These are phyloP conservation scores for Alloplasta piceator DNA, from an alignment of 2,888 invertebrate genomes.

Conservation along the genomic window DNA sequence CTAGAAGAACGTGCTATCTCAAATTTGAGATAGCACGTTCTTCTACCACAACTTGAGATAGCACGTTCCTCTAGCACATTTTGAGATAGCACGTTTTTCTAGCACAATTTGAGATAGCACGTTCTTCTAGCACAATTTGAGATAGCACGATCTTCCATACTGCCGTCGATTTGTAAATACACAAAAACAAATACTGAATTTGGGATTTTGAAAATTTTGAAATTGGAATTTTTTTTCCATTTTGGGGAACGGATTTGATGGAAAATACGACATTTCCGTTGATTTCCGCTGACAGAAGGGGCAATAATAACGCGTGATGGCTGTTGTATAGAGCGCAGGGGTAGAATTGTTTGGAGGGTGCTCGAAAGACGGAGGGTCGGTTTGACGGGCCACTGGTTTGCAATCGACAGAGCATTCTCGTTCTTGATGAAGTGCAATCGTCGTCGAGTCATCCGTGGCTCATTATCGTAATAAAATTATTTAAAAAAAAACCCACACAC, in stretches of 20 bases:
- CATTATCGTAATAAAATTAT: constrained; percentile 63
- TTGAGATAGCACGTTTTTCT: too few relatives aligned
- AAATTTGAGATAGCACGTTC: too few relatives aligned
- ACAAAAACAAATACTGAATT: too few relatives aligned
- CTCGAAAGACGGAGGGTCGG: constrained; percentile 62
- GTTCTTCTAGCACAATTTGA: too few relatives aligned
- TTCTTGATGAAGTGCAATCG: constrained; percentile 61
- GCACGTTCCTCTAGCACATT: too few relatives aligned
- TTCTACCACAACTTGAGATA: too few relatives aligned
- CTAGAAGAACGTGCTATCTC: too few relatives aligned
- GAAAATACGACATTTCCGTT: constrained; percentile 50
- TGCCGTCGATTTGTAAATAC: too few relatives aligned
- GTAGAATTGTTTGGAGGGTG: constrained; percentile 48
- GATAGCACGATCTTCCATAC: too few relatives aligned
- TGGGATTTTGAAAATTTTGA: too few relatives aligned
- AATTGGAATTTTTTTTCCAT: neutral
- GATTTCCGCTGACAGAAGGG: constrained; percentile 31
- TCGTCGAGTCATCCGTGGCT: constrained; percentile 57
- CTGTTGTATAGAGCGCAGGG: neutral
- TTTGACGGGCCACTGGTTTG: constrained; percentile 72
- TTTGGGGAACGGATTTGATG: constrained; percentile 6
- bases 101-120: too few relatives aligned
- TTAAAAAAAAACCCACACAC: constrained; percentile 7
- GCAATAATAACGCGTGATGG: constrained; percentile 16
- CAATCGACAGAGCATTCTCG: constrained; percentile 76